Percentiles rank a stretch among this genome's conserved stretches.
phyloP scores from a whole-genome alignment of 2,113 vertebrate genomes.

The Lanius ludovicianus region DNA sequence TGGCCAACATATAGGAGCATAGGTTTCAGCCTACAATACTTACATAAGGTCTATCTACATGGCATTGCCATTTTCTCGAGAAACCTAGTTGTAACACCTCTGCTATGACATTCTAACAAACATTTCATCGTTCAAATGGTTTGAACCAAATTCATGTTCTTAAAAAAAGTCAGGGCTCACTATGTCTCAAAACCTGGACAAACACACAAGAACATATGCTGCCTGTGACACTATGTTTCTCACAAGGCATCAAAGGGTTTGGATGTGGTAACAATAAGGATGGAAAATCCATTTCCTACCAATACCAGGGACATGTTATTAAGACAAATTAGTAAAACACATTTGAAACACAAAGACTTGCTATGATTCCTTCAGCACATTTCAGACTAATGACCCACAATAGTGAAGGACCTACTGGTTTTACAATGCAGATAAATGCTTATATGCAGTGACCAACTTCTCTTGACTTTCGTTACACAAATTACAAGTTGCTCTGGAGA shows the following conservation, averaged over 20 bases:
- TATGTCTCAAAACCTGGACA: neutral
- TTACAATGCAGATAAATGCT: conserved; percentile 6
- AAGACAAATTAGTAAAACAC: neutral
- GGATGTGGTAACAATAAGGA: neutral
- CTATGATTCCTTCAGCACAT: neutral
- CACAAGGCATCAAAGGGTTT: neutral
- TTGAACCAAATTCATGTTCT: neutral
- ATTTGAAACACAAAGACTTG: neutral
- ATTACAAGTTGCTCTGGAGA: neutral
- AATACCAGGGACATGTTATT: neutral
- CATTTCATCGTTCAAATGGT: neutral
- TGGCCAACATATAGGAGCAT: neutral
- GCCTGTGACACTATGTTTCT: neutral
- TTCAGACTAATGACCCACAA: neutral
- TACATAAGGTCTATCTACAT: neutral
- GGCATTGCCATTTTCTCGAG: neutral
- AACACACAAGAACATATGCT: neutral
- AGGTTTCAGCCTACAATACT: neutral
- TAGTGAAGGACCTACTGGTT: neutral
- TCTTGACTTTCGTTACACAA: neutral
- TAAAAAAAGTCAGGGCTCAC: neutral
- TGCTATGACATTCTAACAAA: neutral
- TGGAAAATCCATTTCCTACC: neutral
- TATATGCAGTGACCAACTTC: neutral
- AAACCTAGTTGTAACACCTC: neutral